Conservation (phyloP, 1,140 invertebrate genomes). For the Cyclina sinensis region DNA sequence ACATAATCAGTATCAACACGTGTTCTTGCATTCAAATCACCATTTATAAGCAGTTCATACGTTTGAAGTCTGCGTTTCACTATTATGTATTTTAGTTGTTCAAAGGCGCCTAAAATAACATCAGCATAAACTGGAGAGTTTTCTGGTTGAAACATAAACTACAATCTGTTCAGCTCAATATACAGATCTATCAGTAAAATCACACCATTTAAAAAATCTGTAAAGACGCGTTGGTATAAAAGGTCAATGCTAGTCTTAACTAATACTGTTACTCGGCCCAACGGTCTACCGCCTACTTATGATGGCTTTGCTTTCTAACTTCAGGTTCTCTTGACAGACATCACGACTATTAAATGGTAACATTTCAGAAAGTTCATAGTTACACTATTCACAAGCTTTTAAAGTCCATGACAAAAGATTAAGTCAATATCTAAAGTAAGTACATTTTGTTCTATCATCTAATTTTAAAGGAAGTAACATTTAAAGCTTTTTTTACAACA, state of each 20-base stretch:
- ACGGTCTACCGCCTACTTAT: slow-evolving; percentile 5
- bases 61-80: not conserved
- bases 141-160: slow-evolving; percentile 8
- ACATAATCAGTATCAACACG: not conserved
- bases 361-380: not conserved
- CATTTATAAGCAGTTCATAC: slow-evolving; percentile 10
- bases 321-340: not conserved
- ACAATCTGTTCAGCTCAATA: slow-evolving; percentile 5
- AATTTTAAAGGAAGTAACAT: too few relatives aligned
- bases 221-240: slow-evolving; percentile 7
- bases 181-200: slow-evolving; percentile 5
- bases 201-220: slow-evolving; percentile 32
- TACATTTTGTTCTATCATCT: too few relatives aligned
- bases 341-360: slow-evolving; percentile 16
- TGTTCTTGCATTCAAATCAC: slow-evolving; percentile 34
- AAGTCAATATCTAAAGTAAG: too few relatives aligned
- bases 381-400: not conserved
- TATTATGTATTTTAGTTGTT: not conserved
- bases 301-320: slow-evolving; percentile 3
- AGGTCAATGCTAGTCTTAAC: not conserved
- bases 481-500: too few relatives aligned
- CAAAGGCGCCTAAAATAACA: not conserved
- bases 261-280: slow-evolving; percentile 28
- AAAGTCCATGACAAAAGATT: slow-evolving; percentile 33
- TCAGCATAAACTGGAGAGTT: slow-evolving; percentile 29